These are phyloP conservation scores for mouse (Mus musculus) DNA, from an alignment of 2,113 vertebrate genomes.

Conservation along the genomic window GRCm39 chr9:6822501-6823000, in stretches of 20 bases:
- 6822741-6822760: not conserved
- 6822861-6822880: not conserved
- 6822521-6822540: not conserved
- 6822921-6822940: not conserved
- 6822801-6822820: not conserved
- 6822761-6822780: not conserved
- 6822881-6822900: not conserved
- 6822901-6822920: no score
- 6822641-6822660: not conserved
- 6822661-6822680: not conserved
- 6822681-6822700: not conserved
- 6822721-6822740: not conserved
- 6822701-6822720: not conserved
- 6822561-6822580: not conserved
- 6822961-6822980: not conserved
- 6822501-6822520: not conserved
- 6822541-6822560: not conserved
- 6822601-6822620: not conserved
- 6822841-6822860: not conserved
- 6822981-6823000: not conserved
- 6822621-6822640: not conserved
- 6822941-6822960: no score
- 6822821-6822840: not conserved
- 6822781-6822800: not conserved
- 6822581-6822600: not conserved